phyloP scores from a whole-genome alignment of 2,888 invertebrate genomes.

The Arge pagana region DNA sequence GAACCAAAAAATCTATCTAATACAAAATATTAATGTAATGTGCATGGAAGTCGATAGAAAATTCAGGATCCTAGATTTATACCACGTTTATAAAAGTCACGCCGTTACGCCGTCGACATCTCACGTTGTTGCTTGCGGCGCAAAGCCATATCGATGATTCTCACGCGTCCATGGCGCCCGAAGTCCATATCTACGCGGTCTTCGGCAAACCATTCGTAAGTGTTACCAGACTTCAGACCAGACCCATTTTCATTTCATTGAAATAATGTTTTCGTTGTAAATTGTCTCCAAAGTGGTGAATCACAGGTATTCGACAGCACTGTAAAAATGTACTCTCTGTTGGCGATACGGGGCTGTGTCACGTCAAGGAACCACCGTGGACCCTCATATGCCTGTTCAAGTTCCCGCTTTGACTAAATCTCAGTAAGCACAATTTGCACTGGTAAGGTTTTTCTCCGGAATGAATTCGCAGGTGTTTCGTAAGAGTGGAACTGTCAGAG shows the following conservation, averaged over 20 bases:
- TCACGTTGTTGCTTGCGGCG: too few species aligned
- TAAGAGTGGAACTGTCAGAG: constrained; percentile 97
- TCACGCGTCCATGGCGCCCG: too few species aligned
- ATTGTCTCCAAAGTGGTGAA: constrained; percentile 48
- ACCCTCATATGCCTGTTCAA: constrained; percentile 99
- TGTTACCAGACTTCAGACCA: constrained; percentile 1
- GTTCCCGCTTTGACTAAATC: constrained; percentile 98
- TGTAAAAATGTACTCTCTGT: constrained; percentile 37
- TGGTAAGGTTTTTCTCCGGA: constrained; percentile 96
- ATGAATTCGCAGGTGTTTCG: constrained; percentile 92
- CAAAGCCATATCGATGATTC: too few species aligned
- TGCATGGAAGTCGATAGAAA: too few species aligned
- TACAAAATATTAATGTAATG: too few species aligned
- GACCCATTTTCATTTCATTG: constrained; percentile 4
- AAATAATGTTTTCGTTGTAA: constrained; percentile 43
- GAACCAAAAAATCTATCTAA: too few species aligned
- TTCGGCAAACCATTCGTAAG: background rate
- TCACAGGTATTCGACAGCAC: constrained; percentile 54
- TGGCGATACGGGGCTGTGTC: constrained; percentile 40
- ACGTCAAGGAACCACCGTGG: constrained; percentile 68
- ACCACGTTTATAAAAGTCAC: too few species aligned
- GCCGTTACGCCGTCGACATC: too few species aligned
- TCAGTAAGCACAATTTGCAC: constrained; percentile 91
- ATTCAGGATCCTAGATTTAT: too few species aligned
- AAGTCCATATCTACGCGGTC: too few species aligned